A percentile compares a stretch with the other conserved stretches of the same genome.
Evolutionary conservation across 2,797 vertebrate species (phyloP).

Genomic region (Pachyuromys duprasi): DNA sequence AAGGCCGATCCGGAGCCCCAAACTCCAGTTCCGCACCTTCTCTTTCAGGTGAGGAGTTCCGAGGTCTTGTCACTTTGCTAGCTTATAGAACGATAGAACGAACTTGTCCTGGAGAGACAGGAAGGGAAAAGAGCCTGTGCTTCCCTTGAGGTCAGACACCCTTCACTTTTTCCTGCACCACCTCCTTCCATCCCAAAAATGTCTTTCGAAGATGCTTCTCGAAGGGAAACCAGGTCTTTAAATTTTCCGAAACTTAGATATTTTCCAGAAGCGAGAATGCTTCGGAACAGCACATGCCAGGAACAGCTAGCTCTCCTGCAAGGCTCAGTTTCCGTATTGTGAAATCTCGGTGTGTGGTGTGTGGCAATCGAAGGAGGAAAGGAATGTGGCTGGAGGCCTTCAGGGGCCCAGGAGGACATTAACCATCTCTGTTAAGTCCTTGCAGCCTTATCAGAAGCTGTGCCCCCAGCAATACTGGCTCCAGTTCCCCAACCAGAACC

Average conservation of each 20-base stretch:
- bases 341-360: not conserved
- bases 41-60: not conserved
- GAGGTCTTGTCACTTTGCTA: not conserved
- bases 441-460: not conserved
- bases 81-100: not conserved
- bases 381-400: not conserved
- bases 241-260: not conserved
- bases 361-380: not conserved
- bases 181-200: not conserved
- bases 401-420: not conserved
- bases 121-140: rapidly evolving
- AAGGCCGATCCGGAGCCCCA: not conserved
- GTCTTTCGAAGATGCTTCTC: not conserved
- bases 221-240: not conserved
- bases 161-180: not conserved
- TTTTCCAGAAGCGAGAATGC: not conserved
- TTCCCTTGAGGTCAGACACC: not conserved
- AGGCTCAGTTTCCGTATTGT: not conserved
- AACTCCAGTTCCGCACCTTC: not conserved
- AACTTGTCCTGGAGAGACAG: not conserved
- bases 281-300: not conserved
- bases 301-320: not conserved
- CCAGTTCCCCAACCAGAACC: not conserved
- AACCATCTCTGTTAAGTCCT: not conserved
- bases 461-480: not conserved